A percentile compares a stretch with the other conserved stretches of the same genome.
Evolutionary conservation across 2,113 vertebrate species (phyloP).

Genomic region (Albula goreensis): DNA sequence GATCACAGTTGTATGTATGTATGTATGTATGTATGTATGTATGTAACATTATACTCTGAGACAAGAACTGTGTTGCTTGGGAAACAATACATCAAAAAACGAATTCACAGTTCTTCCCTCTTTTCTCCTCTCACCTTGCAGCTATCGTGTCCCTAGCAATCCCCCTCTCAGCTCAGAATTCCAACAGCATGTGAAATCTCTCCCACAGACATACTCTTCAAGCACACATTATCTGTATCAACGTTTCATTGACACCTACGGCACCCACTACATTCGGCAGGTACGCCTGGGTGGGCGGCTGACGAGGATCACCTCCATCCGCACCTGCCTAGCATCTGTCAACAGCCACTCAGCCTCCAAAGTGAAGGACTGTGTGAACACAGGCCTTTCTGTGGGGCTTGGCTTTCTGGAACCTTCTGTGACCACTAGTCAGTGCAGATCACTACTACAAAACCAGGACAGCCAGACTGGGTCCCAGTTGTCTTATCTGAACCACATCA

Average conservation of each 20-base stretch:
- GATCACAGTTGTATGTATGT: no score
- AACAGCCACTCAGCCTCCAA: constrained; percentile 20
- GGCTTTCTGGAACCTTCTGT: constrained; percentile 3
- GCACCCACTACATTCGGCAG: constrained; percentile 43
- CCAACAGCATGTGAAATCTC: neutral
- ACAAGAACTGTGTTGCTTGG: no score
- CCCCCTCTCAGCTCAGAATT: constrained; percentile 20
- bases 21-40: neutral
- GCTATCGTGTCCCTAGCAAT: neutral
- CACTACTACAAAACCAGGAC: neutral
- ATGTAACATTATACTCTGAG: neutral
- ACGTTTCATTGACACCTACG: constrained; percentile 28
- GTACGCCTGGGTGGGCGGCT: constrained; percentile 34
- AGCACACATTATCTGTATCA: constrained; percentile 6
- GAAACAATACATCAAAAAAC: no score
- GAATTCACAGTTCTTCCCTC: no score
- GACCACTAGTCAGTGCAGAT: neutral
- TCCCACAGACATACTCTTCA: constrained; percentile 7
- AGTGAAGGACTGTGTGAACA: constrained; percentile 40
- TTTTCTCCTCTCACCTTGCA: neutral
- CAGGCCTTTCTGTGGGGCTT: constrained; percentile 19
- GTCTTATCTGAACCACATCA: neutral
- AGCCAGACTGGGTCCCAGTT: neutral
- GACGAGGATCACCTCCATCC: constrained; percentile 31
- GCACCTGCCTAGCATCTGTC: constrained; percentile 30